Evolutionary conservation across 37 sponge, comb jelly and placozoan genomes (phyloP).

Genomic region (Ianthella basta): DNA sequence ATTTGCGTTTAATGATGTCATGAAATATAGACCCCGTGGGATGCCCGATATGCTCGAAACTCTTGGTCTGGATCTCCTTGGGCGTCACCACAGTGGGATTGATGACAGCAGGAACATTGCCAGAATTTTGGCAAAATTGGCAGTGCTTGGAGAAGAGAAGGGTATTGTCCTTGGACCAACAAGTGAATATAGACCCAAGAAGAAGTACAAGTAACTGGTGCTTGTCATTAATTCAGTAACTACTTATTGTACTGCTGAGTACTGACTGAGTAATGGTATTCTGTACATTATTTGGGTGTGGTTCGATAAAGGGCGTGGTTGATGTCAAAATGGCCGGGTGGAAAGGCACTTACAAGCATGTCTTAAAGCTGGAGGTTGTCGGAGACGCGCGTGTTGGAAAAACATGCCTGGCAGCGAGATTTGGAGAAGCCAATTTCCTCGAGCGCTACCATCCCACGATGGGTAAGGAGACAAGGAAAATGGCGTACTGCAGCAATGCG

Average conservation of each 20-base stretch:
- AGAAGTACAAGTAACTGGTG: not conserved
- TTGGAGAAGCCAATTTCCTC: not conserved
- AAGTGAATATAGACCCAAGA: not conserved
- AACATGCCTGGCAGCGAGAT: not conserved
- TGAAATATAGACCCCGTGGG: slow-evolving; percentile 38
- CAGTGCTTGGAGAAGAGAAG: not conserved
- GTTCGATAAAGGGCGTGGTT: no score
- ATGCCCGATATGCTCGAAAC: slow-evolving; percentile 70
- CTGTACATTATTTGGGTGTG: no score
- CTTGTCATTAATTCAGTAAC: no score
- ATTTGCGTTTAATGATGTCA: slow-evolving; percentile 47
- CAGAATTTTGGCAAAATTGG: slow-evolving; percentile 54
- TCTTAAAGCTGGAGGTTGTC: slow-evolving; percentile 8
- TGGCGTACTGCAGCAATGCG: no score
- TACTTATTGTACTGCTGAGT: no score
- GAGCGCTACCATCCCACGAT: slow-evolving; percentile 4
- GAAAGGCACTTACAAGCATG: slow-evolving; percentile 3
- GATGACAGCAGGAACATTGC: slow-evolving; percentile 87
- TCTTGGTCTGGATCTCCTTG: slow-evolving; percentile 55
- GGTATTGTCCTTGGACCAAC: slow-evolving; percentile 7
- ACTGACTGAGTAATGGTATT: no score
- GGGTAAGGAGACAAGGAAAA: slow-evolving; percentile 4
- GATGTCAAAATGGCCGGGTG: not conserved
- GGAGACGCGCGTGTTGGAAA: not conserved
- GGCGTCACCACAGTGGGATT: slow-evolving; percentile 85